These are phyloP conservation scores for Manis pentadactyla DNA, from an alignment of 2,797 vertebrate genomes.

Conservation along the genomic window DNA sequence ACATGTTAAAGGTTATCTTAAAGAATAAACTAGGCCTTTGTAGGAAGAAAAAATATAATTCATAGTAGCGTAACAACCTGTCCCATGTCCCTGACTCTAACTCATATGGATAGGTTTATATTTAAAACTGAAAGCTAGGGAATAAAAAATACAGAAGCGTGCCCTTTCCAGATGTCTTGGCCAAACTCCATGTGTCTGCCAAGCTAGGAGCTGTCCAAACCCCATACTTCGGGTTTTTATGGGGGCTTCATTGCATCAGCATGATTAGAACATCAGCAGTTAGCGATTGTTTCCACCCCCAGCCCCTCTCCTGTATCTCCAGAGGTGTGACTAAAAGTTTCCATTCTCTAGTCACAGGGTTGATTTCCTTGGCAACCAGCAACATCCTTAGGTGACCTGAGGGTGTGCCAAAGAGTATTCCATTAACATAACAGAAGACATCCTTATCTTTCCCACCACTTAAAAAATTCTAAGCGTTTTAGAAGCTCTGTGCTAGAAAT, in stretches of 20 bases:
- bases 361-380: too few relatives aligned
- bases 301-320: too few relatives aligned
- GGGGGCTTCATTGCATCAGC: background rate
- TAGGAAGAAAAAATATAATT: too few relatives aligned
- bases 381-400: background rate
- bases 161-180: too few relatives aligned
- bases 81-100: too few relatives aligned
- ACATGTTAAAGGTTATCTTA: too few relatives aligned
- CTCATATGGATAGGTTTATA: background rate
- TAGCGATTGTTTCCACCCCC: background rate
- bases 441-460: background rate
- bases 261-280: rapidly evolving
- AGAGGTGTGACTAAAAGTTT: too few relatives aligned
- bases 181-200: too few relatives aligned
- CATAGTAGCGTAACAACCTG: too few relatives aligned
- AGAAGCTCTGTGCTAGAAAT: background rate
- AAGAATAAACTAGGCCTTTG: too few relatives aligned
- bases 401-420: background rate
- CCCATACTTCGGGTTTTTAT: background rate
- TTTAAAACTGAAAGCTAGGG: background rate
- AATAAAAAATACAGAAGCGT: background rate
- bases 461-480: background rate
- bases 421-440: background rate
- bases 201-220: background rate
- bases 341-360: too few relatives aligned